Base-by-base conservation (phyloP, 2,113 vertebrate species). In the Alaudala cheleensis region DNA sequence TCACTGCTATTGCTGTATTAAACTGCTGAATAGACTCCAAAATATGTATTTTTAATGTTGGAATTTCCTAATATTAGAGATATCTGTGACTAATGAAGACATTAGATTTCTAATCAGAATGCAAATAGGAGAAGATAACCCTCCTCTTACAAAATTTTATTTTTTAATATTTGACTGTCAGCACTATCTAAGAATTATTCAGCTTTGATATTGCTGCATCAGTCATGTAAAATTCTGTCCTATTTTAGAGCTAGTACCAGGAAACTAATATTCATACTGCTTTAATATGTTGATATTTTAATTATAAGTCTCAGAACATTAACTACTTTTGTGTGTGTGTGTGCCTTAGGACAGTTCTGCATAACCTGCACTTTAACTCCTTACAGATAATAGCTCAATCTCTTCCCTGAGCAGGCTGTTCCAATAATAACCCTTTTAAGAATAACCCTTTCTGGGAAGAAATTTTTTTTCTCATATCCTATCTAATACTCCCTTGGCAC, bases 211-310 rank as follows among this genome's bases (percentile, higher is more conserved):
- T 37, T 94, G 22, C 39, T 69, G 14, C 53, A 69, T 94, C 82
- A 78, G 25, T 87, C 67, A 94, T 94, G 64, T 87, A 91, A 88
- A 45, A 77, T 85, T 90, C 61, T 93, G 49, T 69, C 81, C 40
- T 86, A 76, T 82, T 93, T 95, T 84, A 71, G 34, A 86, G 21
- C 64, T 31, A 73, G 45, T 57, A 42, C 6, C 57, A 54, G 56
- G 54, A 91, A 95, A 53, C 17, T 91, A 88, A 29, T 84, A 79
- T 76, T 81, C 73, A 40, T 33, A 61, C 9, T 44, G 10, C 42
- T 88, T 86, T 95, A 91, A 81, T 90, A 61, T 60, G 50, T 67
- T 91, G 69, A 31, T 86, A 90, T 90, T 81, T 96, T 92, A 92
- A 90, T 94, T 93, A 62, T 61, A 78, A 61, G 26, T 66, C 80